Conservation (phyloP, 2,113 vertebrate genomes). For the Coturnix japonica region DNA sequence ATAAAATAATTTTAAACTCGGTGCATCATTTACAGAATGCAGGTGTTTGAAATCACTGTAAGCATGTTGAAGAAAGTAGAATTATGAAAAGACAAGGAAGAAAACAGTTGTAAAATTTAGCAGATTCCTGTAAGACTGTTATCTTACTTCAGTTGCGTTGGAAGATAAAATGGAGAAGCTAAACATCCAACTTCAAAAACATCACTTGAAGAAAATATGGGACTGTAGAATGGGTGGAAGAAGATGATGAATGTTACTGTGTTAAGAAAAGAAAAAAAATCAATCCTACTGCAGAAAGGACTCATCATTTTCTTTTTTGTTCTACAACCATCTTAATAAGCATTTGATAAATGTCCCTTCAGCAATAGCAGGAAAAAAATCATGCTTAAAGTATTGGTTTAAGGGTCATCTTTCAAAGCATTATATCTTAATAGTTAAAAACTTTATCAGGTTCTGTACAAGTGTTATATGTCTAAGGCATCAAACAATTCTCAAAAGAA, state of each 20-base stretch:
- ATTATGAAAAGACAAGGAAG: conserved; percentile 9
- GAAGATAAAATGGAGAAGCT: conserved; percentile 59
- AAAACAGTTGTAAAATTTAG: conserved; percentile 54
- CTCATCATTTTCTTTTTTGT: conserved; percentile 57
- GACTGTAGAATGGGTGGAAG: background rate
- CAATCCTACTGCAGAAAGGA: conserved; percentile 50
- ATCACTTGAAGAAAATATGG: conserved; percentile 36
- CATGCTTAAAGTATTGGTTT: conserved; percentile 50
- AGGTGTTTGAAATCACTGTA: background rate
- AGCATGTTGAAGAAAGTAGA: background rate
- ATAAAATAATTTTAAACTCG: conserved; percentile 8
- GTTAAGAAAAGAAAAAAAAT: conserved; percentile 50
- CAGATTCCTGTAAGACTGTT: conserved; percentile 35
- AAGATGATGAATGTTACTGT: conserved; percentile 60
- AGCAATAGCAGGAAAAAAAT: conserved; percentile 61
- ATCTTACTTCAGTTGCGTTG: conserved; percentile 55
- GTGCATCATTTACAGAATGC: background rate
- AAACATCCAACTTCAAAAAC: conserved; percentile 36
- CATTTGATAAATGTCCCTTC: conserved; percentile 67
- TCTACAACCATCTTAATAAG: conserved; percentile 56
- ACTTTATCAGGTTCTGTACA: conserved; percentile 22
- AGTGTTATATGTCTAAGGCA: conserved; percentile 9
- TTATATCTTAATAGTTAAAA: conserved; percentile 34
- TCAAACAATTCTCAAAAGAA: conserved; percentile 1
- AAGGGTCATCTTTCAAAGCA: conserved; percentile 54